Conservation (phyloP, 2,113 vertebrate species). For the Mesembrinibis cayennensis region DNA sequence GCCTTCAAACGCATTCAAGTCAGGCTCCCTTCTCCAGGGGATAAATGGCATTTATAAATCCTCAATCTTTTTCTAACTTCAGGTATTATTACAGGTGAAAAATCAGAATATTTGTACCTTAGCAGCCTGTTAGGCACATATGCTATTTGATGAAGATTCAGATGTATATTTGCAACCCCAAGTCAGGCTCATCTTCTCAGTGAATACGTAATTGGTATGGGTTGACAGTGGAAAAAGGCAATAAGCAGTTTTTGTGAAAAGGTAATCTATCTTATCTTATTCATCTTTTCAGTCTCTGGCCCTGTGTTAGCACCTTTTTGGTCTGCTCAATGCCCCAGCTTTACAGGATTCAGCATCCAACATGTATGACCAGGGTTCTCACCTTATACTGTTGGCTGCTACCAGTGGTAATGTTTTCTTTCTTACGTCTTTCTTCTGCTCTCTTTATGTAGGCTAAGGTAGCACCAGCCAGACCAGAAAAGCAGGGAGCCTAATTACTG, state of each 20-base stretch:
- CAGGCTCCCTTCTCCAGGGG: neutral
- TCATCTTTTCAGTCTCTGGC: neutral
- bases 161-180: neutral
- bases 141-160: neutral
- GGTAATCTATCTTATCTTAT: neutral
- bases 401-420: neutral
- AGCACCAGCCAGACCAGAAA: neutral
- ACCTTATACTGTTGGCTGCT: neutral
- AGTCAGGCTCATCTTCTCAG: neutral
- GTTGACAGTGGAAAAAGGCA: neutral
- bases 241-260: neutral
- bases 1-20: neutral
- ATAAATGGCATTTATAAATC: neutral
- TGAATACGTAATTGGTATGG: neutral
- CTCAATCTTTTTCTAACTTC: neutral
- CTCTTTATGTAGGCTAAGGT: neutral
- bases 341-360: neutral
- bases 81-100: neutral
- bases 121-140: neutral
- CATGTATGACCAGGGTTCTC: fast-evolving
- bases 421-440: neutral
- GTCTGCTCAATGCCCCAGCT: neutral
- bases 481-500: neutral
- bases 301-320: neutral
- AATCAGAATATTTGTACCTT: neutral